These are phyloP conservation scores for Ceramica pisi DNA, from an alignment of 2,888 invertebrate genomes.

Conservation along the genomic window DNA sequence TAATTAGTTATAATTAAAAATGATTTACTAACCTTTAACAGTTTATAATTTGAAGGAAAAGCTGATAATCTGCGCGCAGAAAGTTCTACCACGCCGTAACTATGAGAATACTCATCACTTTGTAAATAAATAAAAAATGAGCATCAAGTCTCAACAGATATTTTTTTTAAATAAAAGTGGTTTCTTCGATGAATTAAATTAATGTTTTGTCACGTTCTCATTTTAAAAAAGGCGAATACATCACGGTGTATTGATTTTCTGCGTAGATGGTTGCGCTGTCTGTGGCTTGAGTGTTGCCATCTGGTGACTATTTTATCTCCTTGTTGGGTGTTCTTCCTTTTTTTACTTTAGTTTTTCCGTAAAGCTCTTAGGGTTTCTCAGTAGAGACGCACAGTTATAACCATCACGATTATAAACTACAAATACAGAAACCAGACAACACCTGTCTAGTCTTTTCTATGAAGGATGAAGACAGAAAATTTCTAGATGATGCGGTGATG, in stretches of 20 bases:
- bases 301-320: not conserved
- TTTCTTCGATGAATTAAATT: conserved; percentile 87
- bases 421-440: too few relatives aligned
- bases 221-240: conserved; percentile 90
- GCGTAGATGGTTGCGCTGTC: conserved; percentile 71
- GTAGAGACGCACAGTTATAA: too few relatives aligned
- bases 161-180: conserved; percentile 87
- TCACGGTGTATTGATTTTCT: conserved; percentile 90
- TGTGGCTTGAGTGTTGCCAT: conserved; percentile 55
- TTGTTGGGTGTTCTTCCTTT: not conserved
- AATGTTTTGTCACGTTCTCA: conserved; percentile 90
- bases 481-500: too few relatives aligned
- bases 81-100: conserved; percentile 90
- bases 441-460: too few relatives aligned
- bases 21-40: conserved; percentile 86
- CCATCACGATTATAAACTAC: too few relatives aligned
- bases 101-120: conserved; percentile 90
- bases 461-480: too few relatives aligned
- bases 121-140: conserved; percentile 91
- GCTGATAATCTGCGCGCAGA: conserved; percentile 86
- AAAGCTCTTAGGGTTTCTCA: too few relatives aligned
- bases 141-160: conserved; percentile 88
- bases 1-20: conserved; percentile 56
- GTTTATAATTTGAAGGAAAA: conserved; percentile 85
- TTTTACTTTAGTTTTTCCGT: too few relatives aligned